Evolutionary conservation across 2,888 invertebrate genomes (phyloP).

Genomic region (Himalopsyche japonica): DNA sequence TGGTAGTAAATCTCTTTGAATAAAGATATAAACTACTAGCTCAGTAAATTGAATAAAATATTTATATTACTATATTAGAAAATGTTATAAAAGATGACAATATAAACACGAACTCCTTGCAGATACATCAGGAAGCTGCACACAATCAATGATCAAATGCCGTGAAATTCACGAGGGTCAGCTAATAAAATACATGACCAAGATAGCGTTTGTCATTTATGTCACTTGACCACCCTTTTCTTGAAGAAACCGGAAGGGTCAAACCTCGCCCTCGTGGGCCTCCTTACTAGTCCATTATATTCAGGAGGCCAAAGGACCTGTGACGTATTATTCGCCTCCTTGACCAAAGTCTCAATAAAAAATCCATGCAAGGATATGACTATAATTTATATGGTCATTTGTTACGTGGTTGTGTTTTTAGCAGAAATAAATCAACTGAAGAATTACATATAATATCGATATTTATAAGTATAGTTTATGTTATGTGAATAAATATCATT

Average conservation of each 20-base stretch:
- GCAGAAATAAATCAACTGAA: no score
- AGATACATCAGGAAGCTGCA: neutral
- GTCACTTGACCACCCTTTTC: constrained; percentile 15
- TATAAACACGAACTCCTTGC: no score
- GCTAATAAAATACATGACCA: constrained; percentile 23
- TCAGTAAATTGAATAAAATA: no score
- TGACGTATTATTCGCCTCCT: constrained; percentile 35
- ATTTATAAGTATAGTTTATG: no score
- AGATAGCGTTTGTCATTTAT: constrained; percentile 21
- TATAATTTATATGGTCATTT: neutral
- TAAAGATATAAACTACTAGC: no score
- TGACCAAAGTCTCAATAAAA: constrained; percentile 11
- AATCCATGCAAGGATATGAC: neutral
- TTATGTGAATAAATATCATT: no score
- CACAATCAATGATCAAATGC: neutral
- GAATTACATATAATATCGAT: no score
- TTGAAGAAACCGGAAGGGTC: constrained; percentile 14
- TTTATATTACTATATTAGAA: no score
- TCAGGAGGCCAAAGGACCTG: constrained; percentile 15
- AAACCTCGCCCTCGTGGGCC: constrained; percentile 8
- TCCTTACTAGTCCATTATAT: constrained; percentile 27
- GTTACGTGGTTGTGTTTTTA: neutral
- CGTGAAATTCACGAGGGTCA: neutral
- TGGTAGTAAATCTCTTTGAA: no score
- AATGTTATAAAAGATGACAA: no score